A percentile compares a stretch with the other conserved stretches of the same genome.
These are phyloP conservation scores for Chymomyza fuscimana DNA, from an alignment of 2,888 invertebrate species.

Conservation along the genomic window DNA sequence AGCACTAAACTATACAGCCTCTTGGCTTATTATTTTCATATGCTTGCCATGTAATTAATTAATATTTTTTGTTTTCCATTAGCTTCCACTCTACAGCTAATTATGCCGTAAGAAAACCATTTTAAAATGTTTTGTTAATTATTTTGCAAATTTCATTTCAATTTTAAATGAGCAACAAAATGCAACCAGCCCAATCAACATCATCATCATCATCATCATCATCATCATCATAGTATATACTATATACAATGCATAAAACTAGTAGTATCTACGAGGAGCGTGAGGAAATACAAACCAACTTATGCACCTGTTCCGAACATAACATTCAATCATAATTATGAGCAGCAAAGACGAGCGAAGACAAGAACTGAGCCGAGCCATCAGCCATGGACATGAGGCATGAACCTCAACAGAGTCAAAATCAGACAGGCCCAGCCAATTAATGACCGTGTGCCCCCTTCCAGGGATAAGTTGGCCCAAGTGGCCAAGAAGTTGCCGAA, in stretches of 20 bases:
- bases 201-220: not conserved
- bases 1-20: not conserved
- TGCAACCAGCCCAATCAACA: not conserved
- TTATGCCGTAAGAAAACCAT: constrained; percentile 18
- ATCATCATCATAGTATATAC: no score
- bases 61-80: not conserved
- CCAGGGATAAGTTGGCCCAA: not conserved
- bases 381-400: not conserved
- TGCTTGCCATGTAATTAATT: not conserved
- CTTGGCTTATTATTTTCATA: not conserved
- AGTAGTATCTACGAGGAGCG: not conserved
- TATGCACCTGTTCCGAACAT: not conserved
- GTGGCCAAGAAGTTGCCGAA: not conserved
- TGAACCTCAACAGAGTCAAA: not conserved
- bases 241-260: no score
- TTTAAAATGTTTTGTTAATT: constrained; percentile 5
- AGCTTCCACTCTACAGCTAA: not conserved
- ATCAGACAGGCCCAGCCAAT: not conserved
- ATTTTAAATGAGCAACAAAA: constrained; percentile 9
- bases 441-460: not conserved
- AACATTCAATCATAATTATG: not conserved
- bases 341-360: not conserved
- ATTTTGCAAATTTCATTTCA: constrained; percentile 3
- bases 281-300: not conserved
- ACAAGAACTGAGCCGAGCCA: not conserved